phyloP scores from a whole-genome alignment of 2,113 vertebrate genomes.

The Heptranchias perlo region DNA sequence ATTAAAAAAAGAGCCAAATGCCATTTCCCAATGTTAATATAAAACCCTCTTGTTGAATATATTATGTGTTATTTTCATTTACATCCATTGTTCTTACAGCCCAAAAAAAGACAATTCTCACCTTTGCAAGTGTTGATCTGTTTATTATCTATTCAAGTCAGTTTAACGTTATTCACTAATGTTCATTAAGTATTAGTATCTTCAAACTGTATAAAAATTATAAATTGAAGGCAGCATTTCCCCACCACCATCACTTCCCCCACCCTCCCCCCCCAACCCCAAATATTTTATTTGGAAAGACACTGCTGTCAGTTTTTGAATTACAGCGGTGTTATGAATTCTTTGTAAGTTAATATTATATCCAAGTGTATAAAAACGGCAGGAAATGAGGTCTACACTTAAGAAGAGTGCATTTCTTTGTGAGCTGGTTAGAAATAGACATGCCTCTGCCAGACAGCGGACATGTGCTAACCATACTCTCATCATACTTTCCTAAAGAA shows the following conservation, averaged over 20 bases:
- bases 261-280: no score
- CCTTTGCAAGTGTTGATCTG: background rate
- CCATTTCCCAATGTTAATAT: no score
- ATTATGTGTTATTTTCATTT: background rate
- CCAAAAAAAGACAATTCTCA: background rate
- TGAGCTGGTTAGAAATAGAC: background rate
- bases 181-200: background rate
- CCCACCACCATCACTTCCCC: no score
- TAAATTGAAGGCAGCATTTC: background rate
- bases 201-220: background rate
- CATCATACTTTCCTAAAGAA: background rate
- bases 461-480: background rate
- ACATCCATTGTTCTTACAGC: background rate
- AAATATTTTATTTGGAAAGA: background rate
- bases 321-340: background rate
- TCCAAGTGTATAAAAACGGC: background rate
- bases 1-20: no score
- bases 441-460: background rate
- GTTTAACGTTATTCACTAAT: background rate
- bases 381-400: background rate
- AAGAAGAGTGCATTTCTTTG: background rate
- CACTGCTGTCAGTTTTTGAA: background rate
- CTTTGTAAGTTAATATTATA: background rate
- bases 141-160: background rate
- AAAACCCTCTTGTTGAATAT: no score